Base-by-base conservation (phyloP, 2,888 invertebrate species). In the Campaea margaritaria region DNA sequence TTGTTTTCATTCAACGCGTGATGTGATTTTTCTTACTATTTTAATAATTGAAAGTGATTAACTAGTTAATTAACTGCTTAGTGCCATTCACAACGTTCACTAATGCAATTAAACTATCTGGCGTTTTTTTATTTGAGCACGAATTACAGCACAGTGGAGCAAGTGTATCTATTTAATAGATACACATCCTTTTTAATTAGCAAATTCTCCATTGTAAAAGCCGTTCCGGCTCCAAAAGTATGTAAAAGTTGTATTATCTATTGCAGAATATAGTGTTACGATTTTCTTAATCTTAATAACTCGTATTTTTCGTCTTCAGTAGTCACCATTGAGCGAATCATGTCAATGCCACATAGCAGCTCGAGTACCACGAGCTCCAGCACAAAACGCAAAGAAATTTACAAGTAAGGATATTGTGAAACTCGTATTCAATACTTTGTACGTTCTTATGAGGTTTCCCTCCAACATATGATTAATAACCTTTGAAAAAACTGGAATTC, bases 271-370 rank as follows among this genome's bases (percentile, higher is more conserved):
- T 10, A 28, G 7, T 2, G 39, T 5, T 28, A 12, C 9, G 10
- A 28, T 21, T 13, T 27, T 11, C 12, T 45, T 44, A 7, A 3
- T 14, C 31, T 7, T 39, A 5, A 36, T n/a, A 31, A n/a, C 13
- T 28, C 45, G 14, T 38, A 13, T 45, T 13, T 43, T 31, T 21
- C 47, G 41, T 60, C 36, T 13, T 52, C 61, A 55, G 57, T 62
- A 62, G 45, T 48, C 12, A 43, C 58, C 48, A 57, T 57, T 43
- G 45, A 57, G 31, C 64, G 59, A 59, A 78, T 58, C 46, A 93
- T 93, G 92, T 91, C 93, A 67, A 92, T 92, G 88, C 91, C 92
- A 81, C 93, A 92, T 79, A 91, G 93, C 67, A 93, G 93, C 65
- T 91, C 92, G 0, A 91, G 91, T 60, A 89, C 91, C 0, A 86